Evolutionary conservation across 2,113 vertebrate species (phyloP), one percentile per base, ranked within the genome.

Genomic region (Poeciliopsis prolifica): DNA sequence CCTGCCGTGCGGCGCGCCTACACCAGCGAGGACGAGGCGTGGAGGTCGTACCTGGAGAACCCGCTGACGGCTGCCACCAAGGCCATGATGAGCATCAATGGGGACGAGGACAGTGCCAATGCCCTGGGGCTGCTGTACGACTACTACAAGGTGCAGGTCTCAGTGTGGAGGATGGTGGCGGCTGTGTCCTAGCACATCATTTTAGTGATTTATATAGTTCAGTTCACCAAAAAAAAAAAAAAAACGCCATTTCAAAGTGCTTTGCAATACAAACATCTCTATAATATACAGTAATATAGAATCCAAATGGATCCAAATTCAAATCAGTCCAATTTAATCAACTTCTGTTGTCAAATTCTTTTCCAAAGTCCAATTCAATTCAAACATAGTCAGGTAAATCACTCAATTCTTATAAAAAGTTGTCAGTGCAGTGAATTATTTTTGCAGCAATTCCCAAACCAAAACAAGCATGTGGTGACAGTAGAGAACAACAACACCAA

Each of bases 21-120:
- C 92, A 99, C 98, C 80, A 99, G 96, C 1, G 98, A 99, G 90
- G 98, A 99, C 92, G 98, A 99, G 91, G 98, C 98, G 70, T 99
- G 98, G 98, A 95, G 97, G 85, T 96, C 97, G 0, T 99, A 99
- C 82, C 87, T 99, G 94, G 97, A 99, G 94, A 99, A 99, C 84
- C 98, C 98, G 11, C 93, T 99, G 87, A 99, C 98, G 0, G 98
- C 98, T 0, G 98, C 97, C 82, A 99, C 98, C 91, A 99, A 99
- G 89, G 98, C 98, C 19, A 99, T 99, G 98, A 99, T 99, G 98
- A 99, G 97, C 93, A 98, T 99, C 86, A 99, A 98, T 48, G 98
- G 98, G 37, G 98, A 99, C 5, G 98, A 99, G 90, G 98, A 99
- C 94, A 98, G 97, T 42, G 97, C 97, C 73, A 97, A 97, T 10